Evolutionary conservation across 2,797 vertebrate genomes (phyloP).

Genomic region (Diceros bicornis): DNA sequence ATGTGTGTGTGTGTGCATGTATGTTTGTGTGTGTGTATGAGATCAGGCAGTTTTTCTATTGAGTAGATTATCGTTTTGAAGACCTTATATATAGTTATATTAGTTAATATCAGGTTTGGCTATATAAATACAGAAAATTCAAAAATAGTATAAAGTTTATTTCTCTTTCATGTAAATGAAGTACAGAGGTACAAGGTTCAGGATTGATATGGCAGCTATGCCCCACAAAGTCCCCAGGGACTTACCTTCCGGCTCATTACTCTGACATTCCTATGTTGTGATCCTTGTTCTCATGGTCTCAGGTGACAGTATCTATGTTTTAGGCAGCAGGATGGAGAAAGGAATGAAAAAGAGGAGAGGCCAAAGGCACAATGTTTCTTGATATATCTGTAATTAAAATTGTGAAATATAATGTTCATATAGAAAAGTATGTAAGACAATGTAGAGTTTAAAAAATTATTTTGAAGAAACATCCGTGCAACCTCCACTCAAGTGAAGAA

Average conservation of each 20-base stretch:
- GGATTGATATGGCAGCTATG: conserved; percentile 11
- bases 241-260: conserved; percentile 16
- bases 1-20: not conserved
- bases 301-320: conserved; percentile 38
- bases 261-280: not conserved
- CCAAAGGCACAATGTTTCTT: not conserved
- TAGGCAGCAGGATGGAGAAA: conserved; percentile 5
- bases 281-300: conserved; percentile 15
- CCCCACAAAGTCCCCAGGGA: not conserved
- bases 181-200: not conserved
- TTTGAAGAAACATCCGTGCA: conserved; percentile 55
- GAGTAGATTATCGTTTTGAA: not conserved
- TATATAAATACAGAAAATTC: conserved; percentile 48
- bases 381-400: conserved; percentile 54
- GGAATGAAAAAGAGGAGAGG: conserved; percentile 25
- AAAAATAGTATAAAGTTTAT: conserved; percentile 33
- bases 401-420: conserved; percentile 24
- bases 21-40: not conserved
- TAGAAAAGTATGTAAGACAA: not conserved
- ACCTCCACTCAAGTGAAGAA: conserved; percentile 19
- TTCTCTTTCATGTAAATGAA: conserved; percentile 39
- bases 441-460: conserved; percentile 17
- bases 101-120: conserved; percentile 44
- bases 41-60: conserved; percentile 13
- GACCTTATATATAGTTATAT: not conserved